Evolutionary conservation across 2,888 invertebrate genomes (phyloP).

Genomic region (Achlya flavicornis): DNA sequence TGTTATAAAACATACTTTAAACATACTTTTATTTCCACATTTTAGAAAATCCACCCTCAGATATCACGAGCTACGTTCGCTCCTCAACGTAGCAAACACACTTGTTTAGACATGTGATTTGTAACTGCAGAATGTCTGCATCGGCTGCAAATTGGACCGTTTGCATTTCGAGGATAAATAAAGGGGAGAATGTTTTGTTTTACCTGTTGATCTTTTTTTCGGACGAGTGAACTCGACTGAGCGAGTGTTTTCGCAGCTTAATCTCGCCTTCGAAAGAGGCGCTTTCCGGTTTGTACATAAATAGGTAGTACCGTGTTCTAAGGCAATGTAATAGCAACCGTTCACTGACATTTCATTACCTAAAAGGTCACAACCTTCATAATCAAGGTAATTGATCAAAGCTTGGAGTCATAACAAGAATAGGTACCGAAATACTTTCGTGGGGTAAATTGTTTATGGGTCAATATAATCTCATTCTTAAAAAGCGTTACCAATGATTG

Average conservation of each 20-base stretch:
- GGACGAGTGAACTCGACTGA: not conserved
- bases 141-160: not conserved
- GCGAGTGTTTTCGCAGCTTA: not conserved
- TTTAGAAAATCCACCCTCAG: not conserved
- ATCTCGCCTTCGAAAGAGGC: not conserved
- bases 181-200: conserved; percentile 5
- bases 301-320: not conserved
- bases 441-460: not conserved
- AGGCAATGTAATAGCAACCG: not conserved
- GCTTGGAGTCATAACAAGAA: not conserved
- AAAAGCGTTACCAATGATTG: no score
- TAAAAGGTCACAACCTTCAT: not conserved
- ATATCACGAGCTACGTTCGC: not conserved
- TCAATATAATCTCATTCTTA: no score
- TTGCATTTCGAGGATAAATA: conserved; percentile 9
- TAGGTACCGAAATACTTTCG: not conserved
- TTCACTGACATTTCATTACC: not conserved
- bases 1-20: not conserved
- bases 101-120: conserved; percentile 8
- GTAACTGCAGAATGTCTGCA: not conserved
- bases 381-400: not conserved
- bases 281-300: not conserved
- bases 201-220: conserved; percentile 5
- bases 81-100: not conserved
- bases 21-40: not conserved